phyloP scores from a whole-genome alignment of 2,888 invertebrate genomes.

The Stomorhina lunata region DNA sequence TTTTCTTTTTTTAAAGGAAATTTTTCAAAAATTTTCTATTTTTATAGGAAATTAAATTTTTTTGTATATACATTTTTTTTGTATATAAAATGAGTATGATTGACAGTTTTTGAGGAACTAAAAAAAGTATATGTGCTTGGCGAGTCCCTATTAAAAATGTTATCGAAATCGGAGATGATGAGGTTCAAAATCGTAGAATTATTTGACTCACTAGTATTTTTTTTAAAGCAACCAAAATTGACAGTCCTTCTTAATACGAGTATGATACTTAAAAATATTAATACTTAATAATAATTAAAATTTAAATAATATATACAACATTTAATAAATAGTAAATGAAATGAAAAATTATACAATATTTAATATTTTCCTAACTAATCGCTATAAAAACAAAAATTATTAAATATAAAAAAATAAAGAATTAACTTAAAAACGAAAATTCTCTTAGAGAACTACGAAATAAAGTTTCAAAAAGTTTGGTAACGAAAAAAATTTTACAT shows the following conservation, averaged over 20 bases:
- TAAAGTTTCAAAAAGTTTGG: neutral
- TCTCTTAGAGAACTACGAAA: neutral
- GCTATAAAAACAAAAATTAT: conserved; percentile 26
- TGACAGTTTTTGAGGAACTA: too few species aligned
- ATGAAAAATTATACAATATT: conserved; percentile 24
- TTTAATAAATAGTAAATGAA: conserved; percentile 36
- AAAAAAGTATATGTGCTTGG: too few species aligned
- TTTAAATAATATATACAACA: conserved; percentile 44
- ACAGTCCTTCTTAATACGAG: neutral
- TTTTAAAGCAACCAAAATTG: neutral
- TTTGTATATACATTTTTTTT: too few species aligned
- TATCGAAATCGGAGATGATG: too few species aligned
- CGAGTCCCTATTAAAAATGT: too few species aligned
- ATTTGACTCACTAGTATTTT: too few species aligned
- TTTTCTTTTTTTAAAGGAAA: too few species aligned
- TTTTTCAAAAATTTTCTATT: too few species aligned
- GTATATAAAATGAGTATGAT: too few species aligned
- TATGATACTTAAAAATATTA: neutral
- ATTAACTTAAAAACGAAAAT: conserved; percentile 9
- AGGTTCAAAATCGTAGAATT: too few species aligned
- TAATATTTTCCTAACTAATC: conserved; percentile 56
- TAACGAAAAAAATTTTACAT: too few species aligned
- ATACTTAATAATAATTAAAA: conserved; percentile 12
- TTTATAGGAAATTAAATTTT: too few species aligned
- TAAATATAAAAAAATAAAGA: neutral